Evolutionary conservation across 2,888 invertebrate genomes (phyloP), one percentile per base, ranked within the genome.

Genomic region (Drosophila monieri): DNA sequence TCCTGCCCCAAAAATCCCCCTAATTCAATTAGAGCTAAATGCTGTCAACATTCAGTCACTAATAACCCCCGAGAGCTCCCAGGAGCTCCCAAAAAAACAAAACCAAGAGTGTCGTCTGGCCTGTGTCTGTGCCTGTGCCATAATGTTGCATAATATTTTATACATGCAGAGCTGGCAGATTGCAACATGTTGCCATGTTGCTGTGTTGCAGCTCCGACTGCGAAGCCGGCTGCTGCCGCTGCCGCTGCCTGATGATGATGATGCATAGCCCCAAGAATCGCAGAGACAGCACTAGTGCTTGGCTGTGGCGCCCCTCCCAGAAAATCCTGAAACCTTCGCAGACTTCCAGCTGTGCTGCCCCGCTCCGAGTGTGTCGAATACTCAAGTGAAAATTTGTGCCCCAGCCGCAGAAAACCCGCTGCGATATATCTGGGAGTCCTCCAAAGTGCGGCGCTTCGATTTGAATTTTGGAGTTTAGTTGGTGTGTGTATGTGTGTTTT

Each of bases 201-300:
- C 61, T 12, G 58, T 49, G 62, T 61, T 54, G 59, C 61, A n/a
- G 58, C 64, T 54, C 32, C 48, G 15, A 12, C 60, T 44, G 15
- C 64, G 10, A 47, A 35, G 25, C 10, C 51, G 25, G 27, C 58
- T 8, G 30, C 54, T 46, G 69, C 35, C 43, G 44, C 48, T 35
- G 54, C 12, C 5, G 21, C 21, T 23, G 21, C 21, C 21, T 23
- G 21, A 3, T 65, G 83, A 52, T 80, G 81, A 83, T 83, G 81
- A 83, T 85, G 84, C 86, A 85, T 85, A 86, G 86, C 84, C 83
- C 84, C 84, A 68, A 86, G 84, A 83, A 85, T 79, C 78, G 80
- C 78, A 62, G 70, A 65, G 51, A 51, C 68, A 60, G 61, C 54
- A 43, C 44, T 46, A 62, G 54, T 54, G 66, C 48, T 61, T 51